Evolutionary conservation across 1,140 invertebrate species (phyloP), one percentile per base, ranked within the genome.

Genomic region (Octopus bimaculoides): DNA sequence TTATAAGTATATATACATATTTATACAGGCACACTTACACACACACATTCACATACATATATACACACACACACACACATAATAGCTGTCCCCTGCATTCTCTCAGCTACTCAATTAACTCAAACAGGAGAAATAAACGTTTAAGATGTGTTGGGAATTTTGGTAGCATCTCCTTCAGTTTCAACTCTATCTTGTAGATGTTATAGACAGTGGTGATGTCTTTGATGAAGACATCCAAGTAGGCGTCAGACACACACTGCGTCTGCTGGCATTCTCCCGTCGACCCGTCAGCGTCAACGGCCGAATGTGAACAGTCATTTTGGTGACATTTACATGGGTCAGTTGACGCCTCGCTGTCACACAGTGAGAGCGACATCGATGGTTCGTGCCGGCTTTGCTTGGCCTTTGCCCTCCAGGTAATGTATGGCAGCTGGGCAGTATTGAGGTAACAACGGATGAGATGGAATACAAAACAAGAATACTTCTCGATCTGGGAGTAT

Each of bases 1-100:
- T 12, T 61, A 17, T 61, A 61, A 12, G 56, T 61, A 90, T 85
- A 83, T 52, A 78, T 69, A n/a, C 55, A 26, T 55, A 54, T 56
- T 61, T 52, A 41, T 26, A 78, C 10, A 69, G 41, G 69, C 61
- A 69, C 61, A 78, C 20, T 5, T 17, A 69, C 61, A 78, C 61
- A 69, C 61, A 78, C 20, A 9, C 12, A 20, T 52, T 7, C 17
- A 17, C 17, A 52, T 26, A 17, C 26, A 69, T 61, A 66, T 53
- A 52, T 3, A n/a, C 77, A 61, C 0, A 20, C 55, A 61, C 55
- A 56, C 6, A 17, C 17, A 14, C 52, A n/a, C n/a, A 56, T 5
- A 41, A n/a, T 7, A 61, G 2, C 53, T 53, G 54, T 75, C 75
- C 54, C 61, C 77, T 4, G 78, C 80, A 4, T 74, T 74, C 73